Base-by-base conservation (phyloP, 2,797 vertebrate species). In the Chiroxiphia lanceolata region DNA sequence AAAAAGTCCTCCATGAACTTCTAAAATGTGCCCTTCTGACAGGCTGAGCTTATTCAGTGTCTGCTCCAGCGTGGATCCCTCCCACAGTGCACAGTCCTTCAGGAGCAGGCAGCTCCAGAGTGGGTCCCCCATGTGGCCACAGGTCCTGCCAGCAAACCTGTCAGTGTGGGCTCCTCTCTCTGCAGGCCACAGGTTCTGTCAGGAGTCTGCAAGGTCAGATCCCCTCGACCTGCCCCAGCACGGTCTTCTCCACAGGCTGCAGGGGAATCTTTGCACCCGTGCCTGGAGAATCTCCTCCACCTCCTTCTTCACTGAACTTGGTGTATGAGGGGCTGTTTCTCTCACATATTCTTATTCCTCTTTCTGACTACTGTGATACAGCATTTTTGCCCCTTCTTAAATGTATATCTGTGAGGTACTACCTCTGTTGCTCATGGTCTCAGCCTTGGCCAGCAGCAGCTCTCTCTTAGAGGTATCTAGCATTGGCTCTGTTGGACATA, bases 221-320 rank as follows among this genome's bases (percentile, higher is more conserved):
- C 26, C 14, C 11, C 50, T 69, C 44, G 11, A 29, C 6, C 17
- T 57, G 11, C 6, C 13, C 56, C 57, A 56, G 9, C 9, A 27
- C 5, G 17, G 8, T 26, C 33, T 59, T 18, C 40, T 6, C 13
- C 2, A 12, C 0, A 1, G 21, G 3, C 27, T 59, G 19, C 25
- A 68, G 16, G 19, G n/a, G 18, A 67, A 45, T 53, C 22, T 57
- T 29, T 70, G 14, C 59, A 68, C 29, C 5, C 3, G 5, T 1
- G 9, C 6, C 27, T 67, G 54, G 11, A 45, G 4, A 34, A 54
- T 10, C 17, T 71, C 34, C 33, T 53, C 7, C 4, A 3, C 5
- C 11, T 59, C 6, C 19, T n/a, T 48, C n/a, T 63, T 27, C 33
- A 19, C 11, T 2, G 3, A 27, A 6, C 29, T 68, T 15, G 18